These are phyloP conservation scores for Muscina levida DNA, from an alignment of 2,888 invertebrate genomes.

Conservation along the genomic window DNA sequence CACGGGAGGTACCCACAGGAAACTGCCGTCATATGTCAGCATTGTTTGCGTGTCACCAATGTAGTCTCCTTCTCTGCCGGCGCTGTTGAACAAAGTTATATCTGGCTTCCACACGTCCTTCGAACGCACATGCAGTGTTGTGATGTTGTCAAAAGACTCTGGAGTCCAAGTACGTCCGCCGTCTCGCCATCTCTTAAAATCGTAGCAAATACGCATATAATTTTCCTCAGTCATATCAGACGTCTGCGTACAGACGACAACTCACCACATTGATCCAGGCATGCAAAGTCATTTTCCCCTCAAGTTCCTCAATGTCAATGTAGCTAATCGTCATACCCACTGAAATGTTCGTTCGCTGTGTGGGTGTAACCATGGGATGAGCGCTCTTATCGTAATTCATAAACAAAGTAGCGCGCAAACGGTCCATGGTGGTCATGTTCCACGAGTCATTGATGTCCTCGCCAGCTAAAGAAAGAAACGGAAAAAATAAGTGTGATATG, in stretches of 20 bases:
- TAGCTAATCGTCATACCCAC: constrained; percentile 84
- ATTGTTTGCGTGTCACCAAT: constrained; percentile 68
- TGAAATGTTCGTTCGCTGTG: constrained; percentile 71
- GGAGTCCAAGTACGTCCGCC: constrained; percentile 87
- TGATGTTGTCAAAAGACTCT: constrained; percentile 84
- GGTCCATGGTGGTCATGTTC: constrained; percentile 71
- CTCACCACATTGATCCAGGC: constrained; percentile 84
- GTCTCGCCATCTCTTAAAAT: constrained; percentile 86
- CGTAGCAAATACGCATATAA: constrained; percentile 4
- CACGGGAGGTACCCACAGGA: constrained; percentile 86
- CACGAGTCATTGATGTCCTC: constrained; percentile 58
- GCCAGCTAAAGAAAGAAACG: constrained; percentile 46
- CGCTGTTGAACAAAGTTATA: constrained; percentile 85
- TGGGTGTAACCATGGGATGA: constrained; percentile 73
- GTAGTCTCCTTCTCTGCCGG: constrained; percentile 82
- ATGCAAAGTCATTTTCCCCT: constrained; percentile 83
- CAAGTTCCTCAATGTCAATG: constrained; percentile 84
- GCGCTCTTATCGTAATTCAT: constrained; percentile 79
- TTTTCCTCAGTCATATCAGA: not conserved
- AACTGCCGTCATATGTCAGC: constrained; percentile 82
- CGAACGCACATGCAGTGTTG: constrained; percentile 83
- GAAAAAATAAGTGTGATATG: no score
- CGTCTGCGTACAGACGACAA: constrained; percentile 15
- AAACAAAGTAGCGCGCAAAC: constrained; percentile 80
- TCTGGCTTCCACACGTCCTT: constrained; percentile 91